Evolutionary conservation across 2,797 vertebrate genomes (phyloP).

Genomic region (Sylvia borin): DNA sequence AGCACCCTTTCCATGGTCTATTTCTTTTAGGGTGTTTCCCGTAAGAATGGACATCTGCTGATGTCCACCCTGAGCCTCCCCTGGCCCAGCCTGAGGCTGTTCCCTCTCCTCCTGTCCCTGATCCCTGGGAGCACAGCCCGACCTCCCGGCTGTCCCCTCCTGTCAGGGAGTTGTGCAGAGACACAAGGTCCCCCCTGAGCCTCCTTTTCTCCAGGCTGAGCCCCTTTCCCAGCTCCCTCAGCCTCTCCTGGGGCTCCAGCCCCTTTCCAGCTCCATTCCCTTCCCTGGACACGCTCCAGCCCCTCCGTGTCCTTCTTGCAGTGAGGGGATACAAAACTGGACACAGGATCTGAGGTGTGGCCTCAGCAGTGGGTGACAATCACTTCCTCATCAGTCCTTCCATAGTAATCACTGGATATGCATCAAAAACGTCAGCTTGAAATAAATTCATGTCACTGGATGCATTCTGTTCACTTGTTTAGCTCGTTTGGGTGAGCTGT

Average conservation of each 20-base stretch:
- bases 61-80: fast-evolving
- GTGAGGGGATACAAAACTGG: not conserved
- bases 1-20: fast-evolving
- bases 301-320: fast-evolving
- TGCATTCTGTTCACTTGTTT: not conserved
- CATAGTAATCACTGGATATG: not conserved
- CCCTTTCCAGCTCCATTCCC: fast-evolving
- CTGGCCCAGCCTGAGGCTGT: fast-evolving
- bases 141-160: not conserved
- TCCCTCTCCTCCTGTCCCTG: not conserved
- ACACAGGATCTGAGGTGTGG: not conserved
- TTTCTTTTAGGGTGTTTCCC: too few relatives aligned
- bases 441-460: not conserved
- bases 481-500: not conserved
- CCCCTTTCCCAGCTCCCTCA: not conserved
- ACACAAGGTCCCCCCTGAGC: not conserved
- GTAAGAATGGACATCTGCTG: not conserved
- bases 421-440: not conserved
- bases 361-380: not conserved
- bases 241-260: fast-evolving
- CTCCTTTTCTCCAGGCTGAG: not conserved
- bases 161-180: not conserved
- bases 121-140: not conserved
- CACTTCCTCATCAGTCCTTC: not conserved
- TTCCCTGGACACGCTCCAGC: fast-evolving